Evolutionary conservation across 2,888 invertebrate species (phyloP).

Genomic region (Boloria selene): DNA sequence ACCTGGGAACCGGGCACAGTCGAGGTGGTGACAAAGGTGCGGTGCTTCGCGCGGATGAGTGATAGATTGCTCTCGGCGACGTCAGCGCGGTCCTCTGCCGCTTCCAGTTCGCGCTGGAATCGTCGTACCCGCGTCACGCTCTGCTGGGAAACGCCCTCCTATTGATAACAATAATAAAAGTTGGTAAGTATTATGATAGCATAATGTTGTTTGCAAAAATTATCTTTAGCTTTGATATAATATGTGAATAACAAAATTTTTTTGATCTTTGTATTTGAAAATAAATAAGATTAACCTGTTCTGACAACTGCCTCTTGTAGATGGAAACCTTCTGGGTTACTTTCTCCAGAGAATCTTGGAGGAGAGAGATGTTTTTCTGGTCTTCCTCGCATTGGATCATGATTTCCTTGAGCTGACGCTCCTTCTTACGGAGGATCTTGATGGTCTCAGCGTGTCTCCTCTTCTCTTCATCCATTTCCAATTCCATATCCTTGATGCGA

Average conservation of each 20-base stretch:
- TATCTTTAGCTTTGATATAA: background rate
- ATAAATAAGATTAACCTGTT: constrained; percentile 85
- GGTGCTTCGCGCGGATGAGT: constrained; percentile 98
- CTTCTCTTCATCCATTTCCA: constrained; percentile 98
- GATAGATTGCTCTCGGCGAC: constrained; percentile 96
- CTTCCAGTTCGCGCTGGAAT: constrained; percentile 99
- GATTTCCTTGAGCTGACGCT: constrained; percentile 97
- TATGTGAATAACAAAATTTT: background rate
- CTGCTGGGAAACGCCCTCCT: constrained; percentile 96
- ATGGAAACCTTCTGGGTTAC: constrained; percentile 92
- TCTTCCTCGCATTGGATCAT: constrained; percentile 98
- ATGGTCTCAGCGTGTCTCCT: constrained; percentile 98
- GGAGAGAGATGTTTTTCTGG: constrained; percentile 95
- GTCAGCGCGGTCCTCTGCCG: constrained; percentile 98
- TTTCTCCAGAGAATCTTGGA: constrained; percentile 95
- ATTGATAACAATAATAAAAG: constrained; percentile 28
- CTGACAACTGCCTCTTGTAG: constrained; percentile 97
- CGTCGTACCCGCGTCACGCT: constrained; percentile 97
- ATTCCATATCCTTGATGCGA: constrained; percentile 95
- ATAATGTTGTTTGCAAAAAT: too few relatives aligned
- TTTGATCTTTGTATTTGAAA: background rate
- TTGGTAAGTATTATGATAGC: too few relatives aligned
- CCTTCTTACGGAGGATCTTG: constrained; percentile 99
- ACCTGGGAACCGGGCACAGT: constrained; percentile 95
- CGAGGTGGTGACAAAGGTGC: constrained; percentile 97